Base-by-base conservation (phyloP, 2,888 invertebrate species). In the Drosophila vallismaia region DNA sequence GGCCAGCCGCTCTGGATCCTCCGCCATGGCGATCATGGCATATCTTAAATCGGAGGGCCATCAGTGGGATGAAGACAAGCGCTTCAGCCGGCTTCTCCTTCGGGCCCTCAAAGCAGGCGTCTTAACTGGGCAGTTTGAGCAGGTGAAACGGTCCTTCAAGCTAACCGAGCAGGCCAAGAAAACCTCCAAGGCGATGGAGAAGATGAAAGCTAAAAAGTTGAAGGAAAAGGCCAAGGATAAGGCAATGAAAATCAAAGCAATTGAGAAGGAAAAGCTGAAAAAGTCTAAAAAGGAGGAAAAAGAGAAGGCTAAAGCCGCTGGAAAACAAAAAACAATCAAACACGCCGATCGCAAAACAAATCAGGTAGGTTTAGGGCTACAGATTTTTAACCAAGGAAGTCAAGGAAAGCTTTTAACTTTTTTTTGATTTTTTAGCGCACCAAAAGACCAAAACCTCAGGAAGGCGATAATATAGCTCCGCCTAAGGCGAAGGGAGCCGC, bases 1-100 rank as follows among this genome's bases (percentile, higher is more conserved):
- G 44, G 44, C 44, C 44, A 44, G 24, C 14, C 44, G 44, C 4
- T 44, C 44, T 9, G 44, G 44, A 1, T 44, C 44, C 44, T 44
- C 44, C 24, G 44, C 3, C 0, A 44, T 9, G 24, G 44, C 44
- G 1, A 44, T 44, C 10, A 24, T 44, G 1, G 5, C 24, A 8
- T 44, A 44, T 5, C 24, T 44, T 2, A 44, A 44, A 4, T 10
- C 44, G 10, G 9, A 44, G 10, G 44, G 44, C 4, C 10, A 44
- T 10, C 3, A 44, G 44, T 44, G 19, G 24, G 44, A 44, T 7
- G 44, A 44, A 19, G 24, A 19, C 10, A 44, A 44, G 24, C 44
- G 44, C 9, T 44, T 5, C 24, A 42, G 19, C 14, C 40, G 40
- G 7, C 14, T 42, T 9, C 40, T 42, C 14, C 14, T 14, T 4